A percentile compares a stretch with the other conserved stretches of the same genome.
Conservation (phyloP, 2,797 vertebrate species). For the Hypotaenidia philippensis region DNA sequence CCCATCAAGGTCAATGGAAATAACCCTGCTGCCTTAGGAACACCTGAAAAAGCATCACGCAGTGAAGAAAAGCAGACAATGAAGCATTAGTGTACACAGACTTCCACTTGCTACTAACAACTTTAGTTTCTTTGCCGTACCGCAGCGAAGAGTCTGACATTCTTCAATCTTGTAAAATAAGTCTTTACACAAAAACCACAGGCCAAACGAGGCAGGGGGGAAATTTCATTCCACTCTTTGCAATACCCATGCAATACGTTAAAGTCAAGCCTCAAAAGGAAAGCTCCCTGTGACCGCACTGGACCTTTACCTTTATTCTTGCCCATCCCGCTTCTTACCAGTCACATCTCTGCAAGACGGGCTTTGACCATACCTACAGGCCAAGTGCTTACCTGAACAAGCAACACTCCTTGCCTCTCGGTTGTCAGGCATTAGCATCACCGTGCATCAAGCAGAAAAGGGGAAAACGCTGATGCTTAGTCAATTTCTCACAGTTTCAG, state of each 20-base stretch:
- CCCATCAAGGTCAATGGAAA: neutral
- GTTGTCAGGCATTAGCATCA: neutral
- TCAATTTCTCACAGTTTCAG: neutral
- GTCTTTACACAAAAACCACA: neutral
- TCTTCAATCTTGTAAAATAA: rapidly evolving
- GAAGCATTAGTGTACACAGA: neutral
- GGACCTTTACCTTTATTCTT: neutral
- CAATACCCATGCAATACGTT: rapidly evolving
- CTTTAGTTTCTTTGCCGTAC: neutral
- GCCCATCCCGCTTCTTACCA: neutral
- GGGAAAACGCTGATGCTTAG: neutral
- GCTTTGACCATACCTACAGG: neutral
- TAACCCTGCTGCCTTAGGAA: neutral
- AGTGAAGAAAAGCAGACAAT: neutral
- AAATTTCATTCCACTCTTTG: neutral
- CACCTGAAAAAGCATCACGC: neutral
- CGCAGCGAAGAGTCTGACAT: neutral
- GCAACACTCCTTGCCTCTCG: neutral
- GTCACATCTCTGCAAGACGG: neutral
- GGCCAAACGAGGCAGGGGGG: neutral
- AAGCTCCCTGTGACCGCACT: neutral
- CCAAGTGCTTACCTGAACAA: neutral
- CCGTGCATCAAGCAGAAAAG: neutral
- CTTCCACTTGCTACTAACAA: neutral
- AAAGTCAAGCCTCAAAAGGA: neutral